These are phyloP conservation scores for Aptenodytes patagonicus DNA, from an alignment of 2,113 vertebrate genomes.

Conservation along the genomic window DNA sequence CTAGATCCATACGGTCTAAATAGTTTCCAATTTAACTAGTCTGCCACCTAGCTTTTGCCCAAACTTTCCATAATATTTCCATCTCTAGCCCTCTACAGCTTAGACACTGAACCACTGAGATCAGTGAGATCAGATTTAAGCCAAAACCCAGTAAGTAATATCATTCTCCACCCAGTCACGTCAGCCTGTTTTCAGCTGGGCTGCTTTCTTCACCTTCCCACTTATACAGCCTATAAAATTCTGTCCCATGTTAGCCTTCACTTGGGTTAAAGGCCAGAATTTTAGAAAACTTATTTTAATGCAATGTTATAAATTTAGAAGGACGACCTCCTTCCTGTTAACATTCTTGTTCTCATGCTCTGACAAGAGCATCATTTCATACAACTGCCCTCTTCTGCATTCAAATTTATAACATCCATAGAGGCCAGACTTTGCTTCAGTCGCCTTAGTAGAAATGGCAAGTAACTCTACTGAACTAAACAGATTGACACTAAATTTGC, in stretches of 20 bases:
- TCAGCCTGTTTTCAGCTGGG: neutral
- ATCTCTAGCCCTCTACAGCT: neutral
- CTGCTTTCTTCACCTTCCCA: neutral
- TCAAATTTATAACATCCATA: neutral
- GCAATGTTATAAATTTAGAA: neutral
- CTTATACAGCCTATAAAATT: neutral
- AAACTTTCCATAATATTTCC: neutral
- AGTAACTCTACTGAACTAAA: neutral
- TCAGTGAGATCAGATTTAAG: neutral
- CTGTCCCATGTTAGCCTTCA: neutral
- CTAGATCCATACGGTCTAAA: neutral
- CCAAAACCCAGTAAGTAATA: neutral
- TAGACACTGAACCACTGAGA: neutral
- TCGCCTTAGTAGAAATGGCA: neutral
- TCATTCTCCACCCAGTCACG: neutral
- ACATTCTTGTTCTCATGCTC: neutral
- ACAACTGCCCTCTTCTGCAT: neutral
- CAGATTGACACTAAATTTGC: neutral
- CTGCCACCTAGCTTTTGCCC: neutral
- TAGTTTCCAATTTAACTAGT: neutral
- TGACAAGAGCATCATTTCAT: neutral
- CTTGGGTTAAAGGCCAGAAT: neutral
- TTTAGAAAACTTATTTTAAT: neutral
- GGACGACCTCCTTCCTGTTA: neutral
- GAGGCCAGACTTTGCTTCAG: neutral